phyloP scores from a whole-genome alignment of 2,888 invertebrate genomes.

The Meta bourneti region DNA sequence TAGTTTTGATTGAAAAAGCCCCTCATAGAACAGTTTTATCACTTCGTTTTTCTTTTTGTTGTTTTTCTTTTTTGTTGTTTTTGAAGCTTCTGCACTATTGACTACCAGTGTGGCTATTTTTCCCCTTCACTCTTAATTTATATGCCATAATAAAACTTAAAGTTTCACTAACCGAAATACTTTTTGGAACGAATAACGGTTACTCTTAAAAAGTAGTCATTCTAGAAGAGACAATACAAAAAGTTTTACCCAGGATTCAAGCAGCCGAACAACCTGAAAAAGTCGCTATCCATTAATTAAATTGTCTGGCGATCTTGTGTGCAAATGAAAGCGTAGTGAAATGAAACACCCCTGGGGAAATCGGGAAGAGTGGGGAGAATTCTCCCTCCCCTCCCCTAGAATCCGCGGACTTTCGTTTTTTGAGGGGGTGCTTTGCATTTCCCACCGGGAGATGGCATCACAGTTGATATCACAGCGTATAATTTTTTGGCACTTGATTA shows the following conservation, averaged over 20 bases:
- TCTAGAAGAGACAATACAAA: not conserved
- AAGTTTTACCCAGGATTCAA: too few relatives aligned
- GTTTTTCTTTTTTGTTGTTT: too few relatives aligned
- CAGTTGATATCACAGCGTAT: not conserved
- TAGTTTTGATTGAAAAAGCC: too few relatives aligned
- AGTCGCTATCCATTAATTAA: constrained; percentile 58
- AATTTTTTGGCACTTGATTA: not conserved
- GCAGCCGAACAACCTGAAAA: not conserved
- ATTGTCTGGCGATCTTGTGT: constrained; percentile 48
- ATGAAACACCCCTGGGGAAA: constrained; percentile 46
- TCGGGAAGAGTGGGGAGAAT: constrained; percentile 41
- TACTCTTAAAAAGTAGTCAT: not conserved
- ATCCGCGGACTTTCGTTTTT: not conserved
- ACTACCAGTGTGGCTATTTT: too few relatives aligned
- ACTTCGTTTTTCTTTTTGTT: too few relatives aligned
- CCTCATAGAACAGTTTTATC: too few relatives aligned
- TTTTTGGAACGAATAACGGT: too few relatives aligned
- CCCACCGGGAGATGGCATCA: not conserved
- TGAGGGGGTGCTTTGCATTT: constrained; percentile 43
- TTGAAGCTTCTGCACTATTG: too few relatives aligned
- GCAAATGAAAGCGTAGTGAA: constrained; percentile 52
- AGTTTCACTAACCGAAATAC: too few relatives aligned
- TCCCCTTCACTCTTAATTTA: too few relatives aligned
- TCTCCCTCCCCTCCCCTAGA: not conserved
- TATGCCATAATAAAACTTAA: too few relatives aligned